phyloP scores from a whole-genome alignment of 30 jellyfish, hydroid and myxozoan genomes.

The Cassiopea xamachana region DNA sequence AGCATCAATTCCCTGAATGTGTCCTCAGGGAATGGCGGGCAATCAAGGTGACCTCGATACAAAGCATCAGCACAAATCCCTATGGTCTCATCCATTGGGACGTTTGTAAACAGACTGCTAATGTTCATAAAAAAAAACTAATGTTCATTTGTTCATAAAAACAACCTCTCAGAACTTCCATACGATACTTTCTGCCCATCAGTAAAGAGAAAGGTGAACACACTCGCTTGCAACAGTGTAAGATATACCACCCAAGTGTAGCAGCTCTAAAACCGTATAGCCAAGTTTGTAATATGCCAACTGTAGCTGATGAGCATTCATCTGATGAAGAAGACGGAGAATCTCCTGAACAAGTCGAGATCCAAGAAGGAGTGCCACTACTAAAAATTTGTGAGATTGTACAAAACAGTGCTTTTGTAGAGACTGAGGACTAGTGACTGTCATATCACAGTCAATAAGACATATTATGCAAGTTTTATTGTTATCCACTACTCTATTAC shows the following conservation, averaged over 20 bases:
- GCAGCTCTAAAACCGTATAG: background rate
- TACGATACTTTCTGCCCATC: background rate
- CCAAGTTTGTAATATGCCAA: background rate
- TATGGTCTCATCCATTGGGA: too few relatives aligned
- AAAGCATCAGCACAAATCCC: too few relatives aligned
- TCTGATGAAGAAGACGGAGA: background rate
- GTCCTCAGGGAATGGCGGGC: too few relatives aligned
- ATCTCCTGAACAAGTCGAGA: background rate
- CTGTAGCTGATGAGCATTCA: background rate
- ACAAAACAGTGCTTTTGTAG: background rate
- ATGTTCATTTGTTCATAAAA: background rate
- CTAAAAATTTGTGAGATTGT: too few relatives aligned
- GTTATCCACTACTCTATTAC: too few relatives aligned
- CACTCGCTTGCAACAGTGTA: background rate
- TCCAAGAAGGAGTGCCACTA: background rate
- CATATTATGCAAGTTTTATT: background rate
- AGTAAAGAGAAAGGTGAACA: background rate
- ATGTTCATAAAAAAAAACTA: too few relatives aligned
- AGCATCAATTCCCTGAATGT: too few relatives aligned
- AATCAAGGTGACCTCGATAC: too few relatives aligned
- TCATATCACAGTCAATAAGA: background rate
- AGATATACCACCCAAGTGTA: background rate
- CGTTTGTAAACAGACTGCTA: too few relatives aligned
- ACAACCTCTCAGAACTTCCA: background rate
- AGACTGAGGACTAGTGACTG: background rate